phyloP scores from a whole-genome alignment of 30 jellyfish, hydroid and myxozoan species.

The Aurelia aurita complex sp. Pacific region DNA sequence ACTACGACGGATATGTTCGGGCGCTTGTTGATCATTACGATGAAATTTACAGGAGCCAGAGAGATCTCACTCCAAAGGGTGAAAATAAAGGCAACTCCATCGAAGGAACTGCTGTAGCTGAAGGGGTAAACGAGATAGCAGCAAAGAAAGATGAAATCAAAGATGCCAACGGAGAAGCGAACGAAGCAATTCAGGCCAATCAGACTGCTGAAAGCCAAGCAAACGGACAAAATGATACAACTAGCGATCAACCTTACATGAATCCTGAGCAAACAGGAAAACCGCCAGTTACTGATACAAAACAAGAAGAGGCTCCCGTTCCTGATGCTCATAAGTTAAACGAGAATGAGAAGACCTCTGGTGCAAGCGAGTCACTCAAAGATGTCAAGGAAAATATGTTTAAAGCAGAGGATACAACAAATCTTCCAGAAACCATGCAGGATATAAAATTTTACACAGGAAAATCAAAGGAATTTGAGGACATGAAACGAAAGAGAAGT shows the following conservation, averaged over 20 bases:
- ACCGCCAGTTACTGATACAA: constrained; percentile 56
- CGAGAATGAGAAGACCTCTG: constrained; percentile 18
- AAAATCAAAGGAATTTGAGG: constrained; percentile 59
- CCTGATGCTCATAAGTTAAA: constrained; percentile 63
- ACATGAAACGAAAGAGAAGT: constrained; percentile 66
- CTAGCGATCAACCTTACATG: constrained; percentile 26
- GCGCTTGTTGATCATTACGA: constrained; percentile 96
- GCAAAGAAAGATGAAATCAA: not conserved
- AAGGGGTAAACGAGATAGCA: not conserved
- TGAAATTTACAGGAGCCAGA: constrained; percentile 69
- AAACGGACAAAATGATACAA: constrained; percentile 25
- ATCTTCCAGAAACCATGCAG: constrained; percentile 61
- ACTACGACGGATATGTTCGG: constrained; percentile 92
- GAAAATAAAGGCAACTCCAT: not conserved
- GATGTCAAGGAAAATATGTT: constrained; percentile 23
- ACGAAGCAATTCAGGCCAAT: not conserved
- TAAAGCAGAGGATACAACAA: constrained; percentile 26
- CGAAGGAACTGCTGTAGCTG: constrained; percentile 3
- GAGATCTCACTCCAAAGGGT: constrained; percentile 71
- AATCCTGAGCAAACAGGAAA: constrained; percentile 62
- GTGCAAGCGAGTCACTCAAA: constrained; percentile 9
- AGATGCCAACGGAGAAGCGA: not conserved
- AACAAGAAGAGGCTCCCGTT: constrained; percentile 59
- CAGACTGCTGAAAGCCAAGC: not conserved
- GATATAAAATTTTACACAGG: constrained; percentile 63